Conservation (phyloP, 1,140 invertebrate genomes). For the Lethocerus indicus region DNA sequence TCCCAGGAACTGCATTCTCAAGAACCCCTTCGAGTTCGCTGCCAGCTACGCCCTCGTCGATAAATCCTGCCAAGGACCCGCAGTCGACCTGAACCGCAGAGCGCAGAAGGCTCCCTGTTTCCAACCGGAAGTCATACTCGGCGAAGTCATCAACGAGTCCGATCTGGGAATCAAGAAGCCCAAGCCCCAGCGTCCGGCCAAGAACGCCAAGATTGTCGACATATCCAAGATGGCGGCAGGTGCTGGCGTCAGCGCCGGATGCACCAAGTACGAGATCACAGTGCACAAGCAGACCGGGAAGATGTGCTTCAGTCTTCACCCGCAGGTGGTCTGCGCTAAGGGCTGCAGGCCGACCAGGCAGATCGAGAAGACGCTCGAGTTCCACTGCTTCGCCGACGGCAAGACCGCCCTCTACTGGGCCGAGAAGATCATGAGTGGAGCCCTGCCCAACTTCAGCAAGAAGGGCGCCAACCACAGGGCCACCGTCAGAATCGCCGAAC, state of each 20-base stretch:
- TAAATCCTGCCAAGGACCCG: conserved; percentile 24
- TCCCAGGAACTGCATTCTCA: conserved; percentile 33
- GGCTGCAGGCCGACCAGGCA: conserved; percentile 22
- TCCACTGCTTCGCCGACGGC: conserved; percentile 27
- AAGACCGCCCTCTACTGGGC: conserved; percentile 26
- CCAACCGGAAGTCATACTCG: conserved; percentile 7
- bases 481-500: conserved; percentile 9
- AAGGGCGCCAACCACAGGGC: conserved; percentile 9
- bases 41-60: conserved; percentile 33
- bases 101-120: conserved; percentile 24
- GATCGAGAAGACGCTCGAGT: conserved; percentile 25
- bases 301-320: conserved; percentile 34
- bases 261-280: conserved; percentile 14
- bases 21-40: conserved; percentile 30
- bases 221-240: neutral
- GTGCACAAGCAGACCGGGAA: conserved; percentile 23
- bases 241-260: neutral
- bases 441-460: conserved; percentile 25
- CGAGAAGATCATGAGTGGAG: conserved; percentile 32
- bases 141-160: conserved; percentile 13
- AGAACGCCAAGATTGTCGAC: conserved; percentile 11
- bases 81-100: conserved; percentile 20
- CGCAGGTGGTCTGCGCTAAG: conserved; percentile 29
- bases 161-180: too few relatives aligned
- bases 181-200: conserved; percentile 15